Evolutionary conservation across 2,113 vertebrate genomes (phyloP), one percentile per base, ranked within the genome.

Genomic region (Osmerus mordax): DNA sequence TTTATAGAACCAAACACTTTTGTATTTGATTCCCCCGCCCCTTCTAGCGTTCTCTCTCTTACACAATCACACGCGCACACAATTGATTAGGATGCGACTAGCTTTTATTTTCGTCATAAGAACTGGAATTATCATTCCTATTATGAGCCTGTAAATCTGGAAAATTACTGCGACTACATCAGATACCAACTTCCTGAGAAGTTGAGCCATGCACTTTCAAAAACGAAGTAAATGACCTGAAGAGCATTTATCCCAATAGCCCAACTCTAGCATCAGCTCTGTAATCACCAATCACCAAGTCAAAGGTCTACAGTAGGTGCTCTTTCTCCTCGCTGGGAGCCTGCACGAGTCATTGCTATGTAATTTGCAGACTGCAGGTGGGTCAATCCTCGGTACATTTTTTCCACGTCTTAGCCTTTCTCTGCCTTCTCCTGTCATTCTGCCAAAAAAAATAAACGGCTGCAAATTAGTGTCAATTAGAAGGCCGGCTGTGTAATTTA

Each of bases 401-500:
- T 67, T n/a, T 62, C 52, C 32, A 25, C 16, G 29, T 77, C 14
- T 62, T 72, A 54, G 59, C 56, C 69, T 68, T 76, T 70, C 36
- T 41, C 16, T 56, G 32, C 16, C 19, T 18, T 55, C 70, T 51
- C 53, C 72, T 68, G 66, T 54, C 51, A n/a, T n/a, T 32, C 73
- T 70, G 65, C 59, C 47, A 74, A 78, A 73, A 32, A 47, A 89
- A 80, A 84, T 69, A 79, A 73, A 84, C 58, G 55, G 63, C 18
- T 65, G 23, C 73, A 83, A 92, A 90, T 89, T 88, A 87, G 73
- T 70, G 74, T 79, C 83, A 87, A 88, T 92, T 84, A 88, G 78
- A 64, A 76, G 74, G 18, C 61, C 19, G 64, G 73, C 70, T 15
- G 70, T 84, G 86, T 84, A 87, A 89, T 84, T 82, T 69, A 71